Conservation (phyloP, 2,888 invertebrate genomes). For the Adelphocoris suturalis region DNA sequence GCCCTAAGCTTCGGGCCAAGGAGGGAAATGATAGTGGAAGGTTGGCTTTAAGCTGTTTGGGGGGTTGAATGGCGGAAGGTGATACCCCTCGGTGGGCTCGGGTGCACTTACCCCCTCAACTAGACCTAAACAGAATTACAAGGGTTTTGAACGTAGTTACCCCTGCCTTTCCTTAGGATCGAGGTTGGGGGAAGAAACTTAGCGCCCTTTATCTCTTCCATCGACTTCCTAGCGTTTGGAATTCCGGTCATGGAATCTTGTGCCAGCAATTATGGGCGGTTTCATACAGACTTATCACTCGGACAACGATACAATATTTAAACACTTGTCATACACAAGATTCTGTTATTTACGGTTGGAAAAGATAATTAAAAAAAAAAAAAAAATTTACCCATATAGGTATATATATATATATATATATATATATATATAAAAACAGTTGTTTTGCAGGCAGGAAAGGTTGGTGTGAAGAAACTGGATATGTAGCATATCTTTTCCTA, state of each 20-base stretch:
- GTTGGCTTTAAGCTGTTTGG: constrained; percentile 27
- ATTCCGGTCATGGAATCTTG: constrained; percentile 54
- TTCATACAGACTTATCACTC: too few relatives aligned
- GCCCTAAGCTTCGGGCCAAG: background rate
- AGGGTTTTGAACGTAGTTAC: constrained; percentile 59
- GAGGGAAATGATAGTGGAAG: constrained; percentile 33
- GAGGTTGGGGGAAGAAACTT: constrained; percentile 11
- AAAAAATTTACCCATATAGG: too few relatives aligned
- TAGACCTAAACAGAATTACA: constrained; percentile 64
- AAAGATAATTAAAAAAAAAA: too few relatives aligned
- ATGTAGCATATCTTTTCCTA: too few relatives aligned
- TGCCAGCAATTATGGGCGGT: background rate
- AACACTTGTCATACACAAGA: too few relatives aligned
- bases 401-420: too few relatives aligned
- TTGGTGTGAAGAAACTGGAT: too few relatives aligned
- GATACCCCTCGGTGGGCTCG: constrained; percentile 32
- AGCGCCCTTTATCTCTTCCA: constrained; percentile 54
- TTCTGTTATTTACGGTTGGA: too few relatives aligned
- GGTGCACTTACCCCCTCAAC: constrained; percentile 50
- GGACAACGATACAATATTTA: too few relatives aligned
- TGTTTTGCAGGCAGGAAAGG: too few relatives aligned
- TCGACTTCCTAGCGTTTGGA: constrained; percentile 33
- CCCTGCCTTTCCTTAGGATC: constrained; percentile 15
- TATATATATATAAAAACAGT: too few relatives aligned
- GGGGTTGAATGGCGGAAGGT: constrained; percentile 39